These are phyloP conservation scores for Poecile atricapillus DNA, from an alignment of 2,113 vertebrate species.

Conservation along the genomic window DNA sequence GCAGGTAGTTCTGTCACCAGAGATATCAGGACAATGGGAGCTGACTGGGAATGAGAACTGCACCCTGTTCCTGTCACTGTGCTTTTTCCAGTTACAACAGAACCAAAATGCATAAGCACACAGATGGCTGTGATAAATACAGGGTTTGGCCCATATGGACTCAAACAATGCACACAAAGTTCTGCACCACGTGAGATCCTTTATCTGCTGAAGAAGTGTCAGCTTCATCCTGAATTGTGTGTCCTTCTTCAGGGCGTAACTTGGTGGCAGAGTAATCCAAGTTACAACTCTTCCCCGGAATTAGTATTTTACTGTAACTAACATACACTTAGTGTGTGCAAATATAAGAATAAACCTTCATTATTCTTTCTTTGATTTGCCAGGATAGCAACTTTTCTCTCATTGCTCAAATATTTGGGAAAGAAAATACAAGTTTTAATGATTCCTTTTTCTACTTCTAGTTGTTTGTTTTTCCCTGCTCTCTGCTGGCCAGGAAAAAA, in stretches of 20 bases:
- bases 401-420: not conserved
- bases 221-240: not conserved
- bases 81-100: not conserved
- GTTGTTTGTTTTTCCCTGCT: not conserved
- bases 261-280: not conserved
- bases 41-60: not conserved
- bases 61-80: not conserved
- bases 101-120: not conserved
- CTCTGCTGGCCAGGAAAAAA: not conserved
- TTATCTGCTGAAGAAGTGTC: not conserved
- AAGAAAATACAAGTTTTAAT: not conserved
- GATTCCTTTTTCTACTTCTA: not conserved
- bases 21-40: not conserved
- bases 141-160: not conserved
- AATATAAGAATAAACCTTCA: not conserved
- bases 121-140: not conserved
- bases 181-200: not conserved
- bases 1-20: not conserved
- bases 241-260: not conserved
- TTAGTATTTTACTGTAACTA: not conserved
- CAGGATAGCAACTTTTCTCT: not conserved
- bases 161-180: not conserved
- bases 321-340: not conserved
- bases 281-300: not conserved
- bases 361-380: not conserved